Evolutionary conservation across 2,888 invertebrate genomes (phyloP), one percentile per base, ranked within the genome.

Genomic region (Spilarctia lutea): DNA sequence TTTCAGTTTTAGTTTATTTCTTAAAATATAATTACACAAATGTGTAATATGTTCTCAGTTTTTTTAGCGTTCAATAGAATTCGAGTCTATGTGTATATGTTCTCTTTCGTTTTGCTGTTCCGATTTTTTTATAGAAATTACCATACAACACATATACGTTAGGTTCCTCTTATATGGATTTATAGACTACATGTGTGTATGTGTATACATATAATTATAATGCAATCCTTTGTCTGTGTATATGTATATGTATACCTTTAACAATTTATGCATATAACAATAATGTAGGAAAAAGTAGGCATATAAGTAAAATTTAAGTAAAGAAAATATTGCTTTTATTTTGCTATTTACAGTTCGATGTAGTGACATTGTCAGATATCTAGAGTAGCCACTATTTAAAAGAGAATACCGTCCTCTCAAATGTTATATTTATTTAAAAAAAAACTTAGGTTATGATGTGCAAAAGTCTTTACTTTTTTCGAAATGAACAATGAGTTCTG

Each of bases 401-500:
- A 56, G n/a, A 56, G 27, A 56, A 10, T 24, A 11, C 56, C 10
- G 56, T n/a, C 4, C 3, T n/a, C 4, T 11, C 10, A 56, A 56
- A 56, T 56, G 10, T 56, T n/a, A n/a, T 10, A 56, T 1, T 1
- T 11, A n/a, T 56, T 2, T 8, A 24, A 56, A 56, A n/a, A n/a
- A n/a, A 24, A n/a, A 6, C 10, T n/a, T 7, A 39, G 39, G 39
- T 52, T 24, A 52, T 24, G 18, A 24, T 77, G 20, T 79, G 66
- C 71, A 79, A 13, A 6, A 16, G 42, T 27, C 83, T 70, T 82
- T 77, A 76, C 30, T 35, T 84, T 79, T 80, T 65, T 72, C 73
- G 76, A 75, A 84, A 68, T 67, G 73, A 71, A 84, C 83, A 83
- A 83, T 82, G 74, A 71, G 65, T 56, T 52, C 48, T 75, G 70